Conservation (phyloP, 2,797 vertebrate species). For the Oceanodroma leucorhoa region DNA sequence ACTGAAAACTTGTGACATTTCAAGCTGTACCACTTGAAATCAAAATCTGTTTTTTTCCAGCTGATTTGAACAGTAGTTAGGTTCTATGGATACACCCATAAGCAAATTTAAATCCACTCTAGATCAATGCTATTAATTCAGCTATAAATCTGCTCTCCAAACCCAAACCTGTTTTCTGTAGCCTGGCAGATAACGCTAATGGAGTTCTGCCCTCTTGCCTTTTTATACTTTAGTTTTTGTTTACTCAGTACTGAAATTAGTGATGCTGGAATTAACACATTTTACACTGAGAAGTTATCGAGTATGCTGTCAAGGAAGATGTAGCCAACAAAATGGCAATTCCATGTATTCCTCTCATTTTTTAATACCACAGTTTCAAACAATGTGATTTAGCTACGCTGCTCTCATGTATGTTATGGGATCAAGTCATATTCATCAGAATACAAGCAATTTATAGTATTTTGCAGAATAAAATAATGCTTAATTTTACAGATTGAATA, state of each 20-base stretch:
- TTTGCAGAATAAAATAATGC: not conserved
- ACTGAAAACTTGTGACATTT: constrained; percentile 34
- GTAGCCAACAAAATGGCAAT: not conserved
- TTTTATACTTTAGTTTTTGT: not conserved
- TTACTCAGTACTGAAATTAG: not conserved
- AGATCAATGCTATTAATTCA: not conserved
- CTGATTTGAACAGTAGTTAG: not conserved
- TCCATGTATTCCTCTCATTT: not conserved
- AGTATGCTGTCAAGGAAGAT: not conserved
- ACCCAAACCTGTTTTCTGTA: not conserved
- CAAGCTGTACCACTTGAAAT: constrained; percentile 14
- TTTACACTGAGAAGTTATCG: not conserved
- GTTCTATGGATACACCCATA: not conserved
- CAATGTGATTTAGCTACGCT: not conserved
- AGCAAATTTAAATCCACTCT: not conserved
- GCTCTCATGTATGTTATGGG: not conserved
- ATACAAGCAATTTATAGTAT: not conserved
- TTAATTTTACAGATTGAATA: not conserved
- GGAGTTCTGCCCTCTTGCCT: not conserved
- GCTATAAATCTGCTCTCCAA: not conserved
- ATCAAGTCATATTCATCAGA: not conserved
- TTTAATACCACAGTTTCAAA: not conserved
- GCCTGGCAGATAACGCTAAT: not conserved
- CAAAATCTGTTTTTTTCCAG: constrained; percentile 1
- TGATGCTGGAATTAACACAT: not conserved